Conservation (phyloP, 2,113 vertebrate species). For the Alouatta palliata region DNA sequence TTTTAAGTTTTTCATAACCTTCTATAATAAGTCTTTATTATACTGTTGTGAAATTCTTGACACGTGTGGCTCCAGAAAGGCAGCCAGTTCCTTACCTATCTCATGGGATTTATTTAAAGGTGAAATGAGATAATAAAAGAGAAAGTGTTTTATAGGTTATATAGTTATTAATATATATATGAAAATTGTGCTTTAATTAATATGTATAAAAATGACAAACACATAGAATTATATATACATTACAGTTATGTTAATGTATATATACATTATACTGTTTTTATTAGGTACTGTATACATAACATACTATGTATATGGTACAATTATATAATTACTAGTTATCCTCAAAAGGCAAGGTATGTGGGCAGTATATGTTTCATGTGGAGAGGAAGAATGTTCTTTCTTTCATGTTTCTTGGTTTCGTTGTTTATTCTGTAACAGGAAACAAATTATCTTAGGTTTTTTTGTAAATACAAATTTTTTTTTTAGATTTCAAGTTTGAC, state of each 20-base stretch:
- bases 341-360: not conserved
- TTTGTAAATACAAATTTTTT: conserved; percentile 41
- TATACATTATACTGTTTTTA: no score
- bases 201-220: not conserved
- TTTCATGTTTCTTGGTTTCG: conserved; percentile 29
- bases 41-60: conserved; percentile 11
- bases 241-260: no score
- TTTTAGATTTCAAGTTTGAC: conserved; percentile 96
- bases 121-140: conserved; percentile 31
- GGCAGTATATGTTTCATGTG: not conserved
- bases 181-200: not conserved
- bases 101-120: conserved; percentile 9
- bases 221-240: not conserved
- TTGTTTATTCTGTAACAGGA: not conserved
- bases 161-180: not conserved
- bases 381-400: not conserved
- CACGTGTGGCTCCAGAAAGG: not conserved
- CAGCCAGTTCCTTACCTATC: not conserved
- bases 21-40: conserved; percentile 20
- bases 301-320: not conserved
- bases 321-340: not conserved
- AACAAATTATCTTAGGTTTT: conserved; percentile 5
- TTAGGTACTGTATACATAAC: no score
- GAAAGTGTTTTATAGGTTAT: not conserved
- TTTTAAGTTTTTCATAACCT: conserved; percentile 9